Percentiles rank a stretch among this genome's conserved stretches.
Conservation (phyloP, 2,797 vertebrate species). For the Crocodylus rhombifer region DNA sequence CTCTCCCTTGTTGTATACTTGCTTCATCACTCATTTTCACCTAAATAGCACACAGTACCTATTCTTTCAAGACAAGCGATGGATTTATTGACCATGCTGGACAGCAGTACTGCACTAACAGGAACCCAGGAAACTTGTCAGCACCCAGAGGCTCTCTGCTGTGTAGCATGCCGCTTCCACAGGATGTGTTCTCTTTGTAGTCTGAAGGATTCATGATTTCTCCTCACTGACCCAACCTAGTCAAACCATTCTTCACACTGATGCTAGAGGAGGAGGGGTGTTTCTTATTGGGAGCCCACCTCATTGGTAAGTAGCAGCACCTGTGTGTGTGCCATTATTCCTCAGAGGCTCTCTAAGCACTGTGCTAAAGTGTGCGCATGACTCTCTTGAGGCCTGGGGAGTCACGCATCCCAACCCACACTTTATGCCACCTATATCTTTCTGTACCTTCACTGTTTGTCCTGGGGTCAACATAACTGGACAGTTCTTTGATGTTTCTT, state of each 20-base stretch:
- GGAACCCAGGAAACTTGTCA: neutral
- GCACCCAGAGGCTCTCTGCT: neutral
- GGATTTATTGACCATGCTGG: neutral
- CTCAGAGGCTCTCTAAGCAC: neutral
- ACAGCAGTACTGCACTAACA: accelerated
- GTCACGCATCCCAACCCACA: neutral
- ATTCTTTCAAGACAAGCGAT: too few species aligned
- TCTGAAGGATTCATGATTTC: neutral
- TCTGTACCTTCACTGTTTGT: neutral
- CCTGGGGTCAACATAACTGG: neutral
- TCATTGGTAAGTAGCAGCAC: neutral
- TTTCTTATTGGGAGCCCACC: neutral
- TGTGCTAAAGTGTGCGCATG: neutral
- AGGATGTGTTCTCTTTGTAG: accelerated
- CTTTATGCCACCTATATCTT: neutral
- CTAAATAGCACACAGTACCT: accelerated
- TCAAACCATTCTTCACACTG: neutral
- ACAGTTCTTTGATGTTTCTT: neutral
- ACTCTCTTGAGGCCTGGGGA: neutral
- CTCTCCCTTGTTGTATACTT: neutral
- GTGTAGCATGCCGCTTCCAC: accelerated
- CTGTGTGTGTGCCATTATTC: neutral
- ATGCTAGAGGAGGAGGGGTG: neutral
- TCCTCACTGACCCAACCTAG: neutral
- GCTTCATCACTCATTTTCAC: accelerated